Evolutionary conservation across 2,113 vertebrate species (phyloP).

Genomic region (Hippoglossus stenolepis): DNA sequence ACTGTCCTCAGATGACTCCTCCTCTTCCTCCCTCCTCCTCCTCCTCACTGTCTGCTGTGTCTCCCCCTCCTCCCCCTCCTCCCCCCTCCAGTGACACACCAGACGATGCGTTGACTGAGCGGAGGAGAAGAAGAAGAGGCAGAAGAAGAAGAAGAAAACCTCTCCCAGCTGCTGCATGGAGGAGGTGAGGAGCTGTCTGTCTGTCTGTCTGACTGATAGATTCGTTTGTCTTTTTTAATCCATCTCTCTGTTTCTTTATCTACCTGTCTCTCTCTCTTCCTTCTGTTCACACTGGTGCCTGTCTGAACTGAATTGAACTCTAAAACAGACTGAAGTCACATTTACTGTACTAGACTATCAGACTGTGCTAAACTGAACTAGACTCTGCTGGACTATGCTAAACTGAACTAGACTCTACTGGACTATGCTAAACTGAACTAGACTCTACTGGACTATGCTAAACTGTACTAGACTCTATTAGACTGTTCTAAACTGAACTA

Average conservation of each 20-base stretch:
- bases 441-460: not conserved
- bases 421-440: not conserved
- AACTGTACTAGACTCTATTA: not conserved
- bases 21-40: constrained; percentile 70
- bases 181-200: constrained; percentile 63
- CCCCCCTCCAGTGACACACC: constrained; percentile 76
- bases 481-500: not conserved
- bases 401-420: not conserved
- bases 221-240: not conserved
- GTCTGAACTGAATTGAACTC: not conserved
- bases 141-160: constrained; percentile 59
- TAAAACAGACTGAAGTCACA: not conserved
- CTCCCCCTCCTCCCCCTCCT: constrained; percentile 44
- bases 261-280: no score
- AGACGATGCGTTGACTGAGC: constrained; percentile 85
- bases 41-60: constrained; percentile 10
- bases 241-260: not conserved
- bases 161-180: constrained; percentile 74
- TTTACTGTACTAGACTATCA: not conserved
- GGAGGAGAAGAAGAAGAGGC: constrained; percentile 70
- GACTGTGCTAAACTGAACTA: not conserved
- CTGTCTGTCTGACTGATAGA: constrained; percentile 13
- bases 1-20: constrained; percentile 85
- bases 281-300: no score
- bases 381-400: not conserved